Evolutionary conservation across 1,140 invertebrate genomes (phyloP).

Genomic region (Tetragnatha versicolor): DNA sequence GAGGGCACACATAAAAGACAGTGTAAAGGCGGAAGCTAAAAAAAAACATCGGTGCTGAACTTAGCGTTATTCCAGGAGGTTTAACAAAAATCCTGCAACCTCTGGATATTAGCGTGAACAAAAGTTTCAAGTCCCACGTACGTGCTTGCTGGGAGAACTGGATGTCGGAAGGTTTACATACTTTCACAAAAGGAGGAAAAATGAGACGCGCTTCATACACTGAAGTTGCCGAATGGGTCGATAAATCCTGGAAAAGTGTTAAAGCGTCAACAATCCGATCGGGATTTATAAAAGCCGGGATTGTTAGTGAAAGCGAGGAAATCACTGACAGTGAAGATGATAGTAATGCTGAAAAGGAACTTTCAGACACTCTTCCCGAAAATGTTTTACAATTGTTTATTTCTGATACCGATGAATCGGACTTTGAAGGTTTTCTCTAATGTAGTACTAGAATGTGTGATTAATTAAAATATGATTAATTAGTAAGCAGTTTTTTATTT

Average conservation of each 20-base stretch:
- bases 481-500: too few relatives aligned
- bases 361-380: too few relatives aligned
- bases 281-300: background rate
- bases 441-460: too few relatives aligned
- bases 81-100: background rate
- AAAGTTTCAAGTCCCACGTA: too few relatives aligned
- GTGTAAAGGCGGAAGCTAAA: background rate
- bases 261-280: background rate
- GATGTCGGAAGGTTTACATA: background rate
- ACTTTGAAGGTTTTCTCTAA: too few relatives aligned
- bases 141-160: too few relatives aligned
- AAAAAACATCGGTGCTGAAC: background rate
- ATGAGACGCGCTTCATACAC: background rate
- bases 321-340: too few relatives aligned
- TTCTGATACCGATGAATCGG: too few relatives aligned
- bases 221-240: constrained; percentile 1
- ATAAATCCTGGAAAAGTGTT: background rate
- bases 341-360: too few relatives aligned
- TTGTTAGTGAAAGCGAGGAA: background rate
- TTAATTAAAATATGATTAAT: too few relatives aligned
- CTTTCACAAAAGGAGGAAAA: background rate
- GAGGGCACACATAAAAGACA: background rate
- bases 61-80: background rate
- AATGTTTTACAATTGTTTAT: too few relatives aligned
- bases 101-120: background rate